Evolutionary conservation across 2,888 invertebrate genomes (phyloP), one percentile per base, ranked within the genome.

Genomic region (Caenorhabditis sp.): DNA sequence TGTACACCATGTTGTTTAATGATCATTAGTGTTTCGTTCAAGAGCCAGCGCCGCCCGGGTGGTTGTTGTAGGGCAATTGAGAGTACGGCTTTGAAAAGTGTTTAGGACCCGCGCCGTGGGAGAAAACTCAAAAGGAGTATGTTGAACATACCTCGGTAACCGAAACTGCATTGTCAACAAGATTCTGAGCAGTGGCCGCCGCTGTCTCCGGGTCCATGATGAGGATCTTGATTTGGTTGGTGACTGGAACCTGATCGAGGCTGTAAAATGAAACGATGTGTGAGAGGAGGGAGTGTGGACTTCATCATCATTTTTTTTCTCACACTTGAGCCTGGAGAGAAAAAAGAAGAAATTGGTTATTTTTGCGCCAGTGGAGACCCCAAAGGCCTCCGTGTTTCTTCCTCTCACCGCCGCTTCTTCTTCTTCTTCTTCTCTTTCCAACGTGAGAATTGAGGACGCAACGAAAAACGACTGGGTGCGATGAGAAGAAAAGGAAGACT

Each of bases 401-500:
- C 51, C 28, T 44, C 58, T 58, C 28, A n/a, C n/a, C 58, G 5
- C 44, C 16, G 19, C 35, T 44, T 41, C 72, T 61, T 61, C 59
- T 58, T n/a, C 26, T 58, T 49, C n/a, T n/a, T n/a, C 59, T 47
- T 56, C 59, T 58, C n/a, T 31, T 58, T 49, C 38, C 79, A 79
- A 79, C 79, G 79, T 79, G 79, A 79, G 79, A 70, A 79, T 63
- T 79, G 79, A 61, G 64, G 56, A 44, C 49, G 49, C 64, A 58
- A 59, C 68, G 58, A 59, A 76, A 76, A 76, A 76, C 68, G 76
- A 59, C 76, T 76, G 68, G 68, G 61, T n/a, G n/a, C 41, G 41
- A 47, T 47, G 47, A 14, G 47, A 19, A 19, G 47, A 19, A 47
- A n/a, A 47, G 64, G 61, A 59, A 68, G 58, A 49, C 41, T 54